Base-by-base conservation (phyloP, 2,797 vertebrate species). In the Chelmon rostratus region DNA sequence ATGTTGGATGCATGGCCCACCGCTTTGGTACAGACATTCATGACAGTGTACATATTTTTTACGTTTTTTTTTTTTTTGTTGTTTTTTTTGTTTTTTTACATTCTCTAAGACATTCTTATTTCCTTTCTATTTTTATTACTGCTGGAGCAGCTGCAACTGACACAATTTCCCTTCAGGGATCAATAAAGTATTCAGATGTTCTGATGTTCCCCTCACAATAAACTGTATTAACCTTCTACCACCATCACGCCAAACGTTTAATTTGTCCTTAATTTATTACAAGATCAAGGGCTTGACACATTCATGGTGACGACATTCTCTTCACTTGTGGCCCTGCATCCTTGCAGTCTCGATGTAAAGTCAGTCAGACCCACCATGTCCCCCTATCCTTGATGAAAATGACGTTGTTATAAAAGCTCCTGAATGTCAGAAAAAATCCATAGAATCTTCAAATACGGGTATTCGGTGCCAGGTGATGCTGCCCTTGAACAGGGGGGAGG, bases 361-460 rank as follows among this genome's bases (percentile, higher is more conserved):
- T 28, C 23, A 19, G 8, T 42, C 42, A 42, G 3, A 42, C 42
- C 42, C 42, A 42, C 42, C 5, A 7, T 16, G 25, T 23, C 3
- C 21, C 21, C 0, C 47, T 19, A 9, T 59, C 57, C 37, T 40
- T 7, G 18, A 25, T 59, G 35, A 59, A 59, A 40, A 59, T 23
- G 3, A 8, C 2, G 4, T 37, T 23, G 8, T 53, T 40, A 37
- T 40, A 19, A 18, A 19, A 62, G 28, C 21, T n/a, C 8, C 23
- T 40, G 25, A 28, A 10, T 19, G 59, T 44, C 44, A 28, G 35
- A n/a, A 42, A 42, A 13, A 42, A 13, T 42, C 12, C 52, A 52
- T 66, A 52, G n/a, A 52, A 52, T 52, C 46, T 61, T 40, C 50
- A 38, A 61, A 52, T 72, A 42, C 50, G 33, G 12, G 7, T 50